These are phyloP conservation scores for Chrysocyon brachyurus DNA, from an alignment of 2,797 vertebrate genomes.

Conservation along the genomic window DNA sequence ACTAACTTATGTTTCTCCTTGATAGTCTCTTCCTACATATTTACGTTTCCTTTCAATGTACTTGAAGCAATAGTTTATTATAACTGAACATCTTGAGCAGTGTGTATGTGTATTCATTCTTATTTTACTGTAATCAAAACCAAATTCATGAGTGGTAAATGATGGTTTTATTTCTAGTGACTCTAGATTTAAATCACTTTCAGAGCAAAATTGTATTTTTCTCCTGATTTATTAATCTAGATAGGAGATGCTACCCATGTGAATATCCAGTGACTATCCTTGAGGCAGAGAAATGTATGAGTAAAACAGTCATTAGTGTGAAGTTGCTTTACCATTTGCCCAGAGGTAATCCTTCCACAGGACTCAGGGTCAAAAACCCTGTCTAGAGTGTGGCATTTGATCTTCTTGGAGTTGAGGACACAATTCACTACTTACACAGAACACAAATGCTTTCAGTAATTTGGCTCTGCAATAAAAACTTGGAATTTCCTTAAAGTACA, in stretches of 20 bases:
- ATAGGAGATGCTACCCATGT: background rate
- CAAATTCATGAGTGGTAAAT: background rate
- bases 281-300: background rate
- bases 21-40: background rate
- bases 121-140: slow-evolving; percentile 48
- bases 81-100: slow-evolving; percentile 12
- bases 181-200: slow-evolving; percentile 29
- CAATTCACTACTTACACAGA: background rate
- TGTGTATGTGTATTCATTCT: slow-evolving; percentile 20
- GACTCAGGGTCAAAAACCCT: background rate
- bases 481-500: slow-evolving; percentile 29
- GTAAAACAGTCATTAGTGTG: background rate
- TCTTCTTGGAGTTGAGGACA: background rate
- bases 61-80: background rate
- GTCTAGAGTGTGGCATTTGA: background rate
- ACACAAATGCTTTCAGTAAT: slow-evolving; percentile 32
- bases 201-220: background rate
- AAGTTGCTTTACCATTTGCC: background rate
- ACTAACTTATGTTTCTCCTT: background rate
- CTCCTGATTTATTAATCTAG: background rate
- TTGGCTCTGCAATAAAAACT: slow-evolving; percentile 34
- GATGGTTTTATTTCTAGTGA: background rate
- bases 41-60: background rate
- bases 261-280: background rate
- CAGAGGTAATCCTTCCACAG: background rate